These are phyloP conservation scores for Drosophila prolongata DNA, from an alignment of 2,888 invertebrate genomes.

Conservation along the genomic window DNA sequence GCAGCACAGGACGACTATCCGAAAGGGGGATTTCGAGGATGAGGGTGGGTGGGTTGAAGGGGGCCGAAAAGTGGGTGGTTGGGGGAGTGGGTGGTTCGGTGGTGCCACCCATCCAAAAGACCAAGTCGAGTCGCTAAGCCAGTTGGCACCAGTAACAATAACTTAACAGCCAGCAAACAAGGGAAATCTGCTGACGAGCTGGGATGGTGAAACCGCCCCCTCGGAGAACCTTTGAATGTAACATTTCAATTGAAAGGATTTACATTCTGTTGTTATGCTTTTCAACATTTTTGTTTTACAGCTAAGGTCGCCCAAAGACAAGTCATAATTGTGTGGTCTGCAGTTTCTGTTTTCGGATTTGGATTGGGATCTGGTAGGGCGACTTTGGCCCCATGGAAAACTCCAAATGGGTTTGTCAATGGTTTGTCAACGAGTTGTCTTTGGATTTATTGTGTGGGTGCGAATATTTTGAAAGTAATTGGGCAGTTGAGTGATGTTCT, in stretches of 20 bases:
- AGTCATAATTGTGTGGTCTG: slow-evolving; percentile 69
- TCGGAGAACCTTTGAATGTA: slow-evolving; percentile 54
- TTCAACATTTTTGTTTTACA: slow-evolving; percentile 73
- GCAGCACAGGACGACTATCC: slow-evolving; percentile 1
- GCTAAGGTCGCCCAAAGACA: slow-evolving; percentile 57
- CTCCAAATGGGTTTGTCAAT: not conserved
- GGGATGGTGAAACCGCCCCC: slow-evolving; percentile 15
- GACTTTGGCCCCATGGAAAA: not conserved
- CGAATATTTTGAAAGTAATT: slow-evolving; percentile 6
- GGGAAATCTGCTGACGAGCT: slow-evolving; percentile 71
- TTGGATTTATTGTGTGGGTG: slow-evolving; percentile 1
- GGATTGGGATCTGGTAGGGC: slow-evolving; percentile 2
- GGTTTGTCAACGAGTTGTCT: slow-evolving; percentile 36
- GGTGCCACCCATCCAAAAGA: slow-evolving; percentile 8
- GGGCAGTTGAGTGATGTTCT: slow-evolving; percentile 4
- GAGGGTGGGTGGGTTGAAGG: not conserved
- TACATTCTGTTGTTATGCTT: slow-evolving; percentile 75
- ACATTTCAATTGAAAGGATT: slow-evolving; percentile 80
- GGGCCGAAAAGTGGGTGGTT: not conserved
- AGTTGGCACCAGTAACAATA: slow-evolving; percentile 77
- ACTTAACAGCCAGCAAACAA: slow-evolving; percentile 74
- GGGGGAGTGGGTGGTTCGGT: not conserved
- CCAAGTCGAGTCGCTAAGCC: slow-evolving; percentile 68
- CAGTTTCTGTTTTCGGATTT: slow-evolving; percentile 9
- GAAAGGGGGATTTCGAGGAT: not conserved